Conservation (phyloP, 2,113 vertebrate genomes). For the Tor tambroides region DNA sequence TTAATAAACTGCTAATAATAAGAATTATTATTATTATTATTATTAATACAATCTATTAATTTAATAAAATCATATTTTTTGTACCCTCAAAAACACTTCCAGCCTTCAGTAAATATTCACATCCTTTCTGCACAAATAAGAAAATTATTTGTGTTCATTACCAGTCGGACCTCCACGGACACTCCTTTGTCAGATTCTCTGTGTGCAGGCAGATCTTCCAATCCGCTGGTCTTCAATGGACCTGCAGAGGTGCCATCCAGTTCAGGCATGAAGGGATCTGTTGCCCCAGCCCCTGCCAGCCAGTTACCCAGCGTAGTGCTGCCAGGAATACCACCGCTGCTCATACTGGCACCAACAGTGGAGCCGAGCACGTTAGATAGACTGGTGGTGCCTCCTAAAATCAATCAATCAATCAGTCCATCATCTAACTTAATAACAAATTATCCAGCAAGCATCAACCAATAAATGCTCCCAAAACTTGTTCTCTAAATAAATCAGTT, state of each 20-base stretch:
- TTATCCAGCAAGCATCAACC: not conserved
- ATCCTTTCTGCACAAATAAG: not conserved
- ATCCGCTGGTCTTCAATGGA: conserved; percentile 73
- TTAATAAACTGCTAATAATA: too few relatives aligned
- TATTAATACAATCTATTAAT: not conserved
- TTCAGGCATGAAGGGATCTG: conserved; percentile 66
- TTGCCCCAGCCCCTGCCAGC: conserved; percentile 62
- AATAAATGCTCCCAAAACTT: not conserved
- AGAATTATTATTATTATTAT: too few relatives aligned
- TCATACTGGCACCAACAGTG: conserved; percentile 35
- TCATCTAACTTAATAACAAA: too few relatives aligned
- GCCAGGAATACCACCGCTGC: conserved; percentile 40
- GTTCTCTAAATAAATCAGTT: not conserved
- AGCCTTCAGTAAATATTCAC: not conserved
- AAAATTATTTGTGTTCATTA: conserved; percentile 57
- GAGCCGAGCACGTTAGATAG: conserved; percentile 48
- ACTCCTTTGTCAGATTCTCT: conserved; percentile 86
- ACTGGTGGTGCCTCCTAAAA: conserved; percentile 47
- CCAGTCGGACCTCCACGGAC: conserved; percentile 88
- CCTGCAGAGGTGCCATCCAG: conserved; percentile 74
- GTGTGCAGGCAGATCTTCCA: conserved; percentile 81
- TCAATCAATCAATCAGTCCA: not conserved
- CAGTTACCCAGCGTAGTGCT: conserved; percentile 71
- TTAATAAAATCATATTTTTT: not conserved
- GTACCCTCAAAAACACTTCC: not conserved